Evolutionary conservation across 2,888 invertebrate species (phyloP).

Genomic region (Rhimphoctona megacephalus): DNA sequence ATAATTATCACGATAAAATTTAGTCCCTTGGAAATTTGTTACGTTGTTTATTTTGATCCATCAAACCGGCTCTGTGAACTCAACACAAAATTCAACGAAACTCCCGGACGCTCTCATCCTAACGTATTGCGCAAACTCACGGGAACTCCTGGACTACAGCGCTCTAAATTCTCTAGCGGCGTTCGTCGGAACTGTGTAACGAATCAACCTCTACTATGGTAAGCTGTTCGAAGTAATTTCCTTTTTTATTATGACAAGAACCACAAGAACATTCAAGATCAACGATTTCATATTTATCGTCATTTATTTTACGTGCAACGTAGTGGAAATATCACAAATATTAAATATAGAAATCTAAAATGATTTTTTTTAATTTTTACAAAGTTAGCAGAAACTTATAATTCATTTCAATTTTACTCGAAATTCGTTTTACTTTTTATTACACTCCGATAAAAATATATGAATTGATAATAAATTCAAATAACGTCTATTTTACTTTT

Average conservation of each 20-base stretch:
- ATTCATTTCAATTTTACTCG: background rate
- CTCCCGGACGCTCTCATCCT: constrained; percentile 39
- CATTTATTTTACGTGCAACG: background rate
- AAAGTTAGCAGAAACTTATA: background rate
- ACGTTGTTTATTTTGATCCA: constrained; percentile 77
- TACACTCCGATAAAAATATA: background rate
- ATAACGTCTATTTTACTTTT: background rate
- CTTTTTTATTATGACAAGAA: too few species aligned
- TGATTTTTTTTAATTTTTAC: background rate
- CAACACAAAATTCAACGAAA: constrained; percentile 12
- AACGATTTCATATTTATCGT: background rate
- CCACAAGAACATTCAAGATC: background rate
- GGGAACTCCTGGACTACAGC: background rate
- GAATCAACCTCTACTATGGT: constrained; percentile 32
- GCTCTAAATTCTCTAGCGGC: constrained; percentile 10
- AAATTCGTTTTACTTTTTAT: background rate
- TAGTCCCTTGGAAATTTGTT: background rate
- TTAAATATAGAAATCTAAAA: background rate
- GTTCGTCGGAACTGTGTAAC: constrained; percentile 6
- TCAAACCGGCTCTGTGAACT: constrained; percentile 74
- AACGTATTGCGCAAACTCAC: constrained; percentile 35
- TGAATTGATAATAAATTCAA: background rate
- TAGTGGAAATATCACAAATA: background rate
- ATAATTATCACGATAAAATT: constrained; percentile 24
- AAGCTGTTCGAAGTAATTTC: constrained; percentile 2